Base-by-base conservation (phyloP, 1,140 invertebrate species). In the Nasonia vitripennis region DNA sequence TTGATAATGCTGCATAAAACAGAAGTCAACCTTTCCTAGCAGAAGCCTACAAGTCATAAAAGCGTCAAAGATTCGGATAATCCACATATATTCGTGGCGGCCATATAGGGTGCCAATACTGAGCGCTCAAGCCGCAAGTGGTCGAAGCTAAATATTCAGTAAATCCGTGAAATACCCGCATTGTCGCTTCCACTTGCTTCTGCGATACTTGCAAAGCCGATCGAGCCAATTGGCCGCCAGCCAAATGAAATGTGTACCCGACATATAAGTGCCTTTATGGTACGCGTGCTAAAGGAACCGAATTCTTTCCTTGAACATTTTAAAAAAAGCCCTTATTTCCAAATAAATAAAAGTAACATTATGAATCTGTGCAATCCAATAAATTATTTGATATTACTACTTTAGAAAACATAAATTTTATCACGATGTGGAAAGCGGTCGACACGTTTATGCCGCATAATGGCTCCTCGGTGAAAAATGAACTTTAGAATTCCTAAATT, bases 191-290 rank as follows among this genome's bases (percentile, higher is more conserved):
- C 67, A 86, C 87, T 41, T 45, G 31, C 1, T n/a, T 10, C 70
- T 82, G 2, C 14, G 10, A 55, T 31, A 74, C 5, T 82, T 31
- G 86, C 83, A 83, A 86, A 89, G 87, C 87, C 89, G 89, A 92
- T 93, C 87, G 88, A 83, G 89, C 90, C 91, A 92, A 93, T 93
- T 93, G 92, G 92, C 89, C 84, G 51, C 83, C 84, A 34, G 89
- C 92, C 92, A 93, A 92, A 92, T 92, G 90, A 92, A 93, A 92
- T 93, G 90, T 91, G 91, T 90, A 90, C 92, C 89, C 87, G 75
- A 84, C 87, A 89, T 91, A 91, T 6, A 11, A 45, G 41, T 45
- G 20, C 55, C 17, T 62, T 7, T n/a, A 62, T 62, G 6, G 55
- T n/a, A n/a, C 20, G 55, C 20, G 5, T n/a, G 6, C 1, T 17